Conservation (phyloP, 2,113 vertebrate genomes). For the Sinocyclocheilus anshuiensis region DNA sequence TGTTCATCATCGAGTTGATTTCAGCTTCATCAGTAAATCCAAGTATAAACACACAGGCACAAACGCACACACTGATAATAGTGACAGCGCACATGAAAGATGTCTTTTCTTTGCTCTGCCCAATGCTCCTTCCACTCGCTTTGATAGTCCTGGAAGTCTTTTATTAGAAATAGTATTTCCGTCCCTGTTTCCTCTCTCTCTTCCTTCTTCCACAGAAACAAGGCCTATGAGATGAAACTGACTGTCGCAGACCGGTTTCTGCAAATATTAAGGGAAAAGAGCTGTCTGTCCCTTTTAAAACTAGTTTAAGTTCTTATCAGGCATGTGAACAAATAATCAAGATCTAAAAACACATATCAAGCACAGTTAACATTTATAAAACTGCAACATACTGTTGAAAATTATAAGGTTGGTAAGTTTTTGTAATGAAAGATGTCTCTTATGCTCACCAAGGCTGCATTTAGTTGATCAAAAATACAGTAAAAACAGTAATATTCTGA, state of each 20-base stretch:
- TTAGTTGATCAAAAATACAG: too few species aligned
- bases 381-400: background rate
- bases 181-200: slow-evolving; percentile 6
- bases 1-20: slow-evolving; percentile 9
- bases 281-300: background rate
- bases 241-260: background rate
- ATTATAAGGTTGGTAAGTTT: too few species aligned
- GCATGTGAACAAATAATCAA: background rate
- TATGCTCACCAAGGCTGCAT: too few species aligned
- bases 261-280: slow-evolving; percentile 6
- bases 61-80: background rate
- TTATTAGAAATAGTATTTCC: slow-evolving; percentile 39
- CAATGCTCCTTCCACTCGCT: background rate
- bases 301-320: background rate
- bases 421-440: too few species aligned
- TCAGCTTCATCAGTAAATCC: slow-evolving; percentile 21
- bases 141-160: slow-evolving; percentile 34
- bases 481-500: too few species aligned
- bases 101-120: background rate
- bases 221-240: slow-evolving; percentile 6
- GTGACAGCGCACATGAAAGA: slow-evolving; percentile 28
- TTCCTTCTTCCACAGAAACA: slow-evolving; percentile 25
- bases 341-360: background rate
- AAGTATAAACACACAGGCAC: background rate
- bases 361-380: background rate